Percentiles rank a stretch among this genome's conserved stretches.
phyloP scores from a whole-genome alignment of 2,888 invertebrate genomes.

The Mythimna lalbum region DNA sequence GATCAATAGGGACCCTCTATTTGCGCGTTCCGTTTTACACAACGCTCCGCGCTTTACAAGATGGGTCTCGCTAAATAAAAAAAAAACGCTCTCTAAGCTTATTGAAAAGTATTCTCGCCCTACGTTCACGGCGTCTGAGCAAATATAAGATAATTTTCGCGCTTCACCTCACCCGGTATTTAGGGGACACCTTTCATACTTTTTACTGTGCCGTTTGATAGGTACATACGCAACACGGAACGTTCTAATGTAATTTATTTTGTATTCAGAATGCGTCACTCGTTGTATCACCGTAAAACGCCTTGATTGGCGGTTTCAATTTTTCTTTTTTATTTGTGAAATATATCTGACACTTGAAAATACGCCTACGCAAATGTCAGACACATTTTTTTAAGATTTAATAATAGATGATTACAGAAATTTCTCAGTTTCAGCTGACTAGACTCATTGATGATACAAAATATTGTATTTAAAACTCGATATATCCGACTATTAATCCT shows the following conservation, averaged over 20 bases:
- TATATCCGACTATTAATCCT: neutral
- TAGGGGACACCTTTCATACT: constrained; percentile 90
- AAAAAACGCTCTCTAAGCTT: constrained; percentile 90
- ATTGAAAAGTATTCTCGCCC: constrained; percentile 91
- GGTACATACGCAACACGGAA: constrained; percentile 72
- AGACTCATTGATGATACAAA: neutral
- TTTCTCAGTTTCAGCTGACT: no score
- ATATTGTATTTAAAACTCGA: neutral
- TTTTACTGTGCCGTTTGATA: constrained; percentile 87
- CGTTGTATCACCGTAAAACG: constrained; percentile 63
- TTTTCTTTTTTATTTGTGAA: constrained; percentile 34
- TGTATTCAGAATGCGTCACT: constrained; percentile 83
- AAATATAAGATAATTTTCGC: constrained; percentile 91
- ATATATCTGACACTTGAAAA: constrained; percentile 9
- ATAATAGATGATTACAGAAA: neutral
- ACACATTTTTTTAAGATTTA: neutral
- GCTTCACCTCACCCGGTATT: constrained; percentile 90
- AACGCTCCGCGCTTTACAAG: constrained; percentile 81
- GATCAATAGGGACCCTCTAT: constrained; percentile 86
- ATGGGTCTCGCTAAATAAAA: constrained; percentile 83
- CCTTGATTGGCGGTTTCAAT: constrained; percentile 64
- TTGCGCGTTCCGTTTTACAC: constrained; percentile 83
- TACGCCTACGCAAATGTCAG: neutral
- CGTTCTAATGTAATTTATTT: constrained; percentile 88
- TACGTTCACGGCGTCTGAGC: constrained; percentile 89